Base-by-base conservation (phyloP, 2,113 vertebrate species). In the Thalassoma bifasciatum region DNA sequence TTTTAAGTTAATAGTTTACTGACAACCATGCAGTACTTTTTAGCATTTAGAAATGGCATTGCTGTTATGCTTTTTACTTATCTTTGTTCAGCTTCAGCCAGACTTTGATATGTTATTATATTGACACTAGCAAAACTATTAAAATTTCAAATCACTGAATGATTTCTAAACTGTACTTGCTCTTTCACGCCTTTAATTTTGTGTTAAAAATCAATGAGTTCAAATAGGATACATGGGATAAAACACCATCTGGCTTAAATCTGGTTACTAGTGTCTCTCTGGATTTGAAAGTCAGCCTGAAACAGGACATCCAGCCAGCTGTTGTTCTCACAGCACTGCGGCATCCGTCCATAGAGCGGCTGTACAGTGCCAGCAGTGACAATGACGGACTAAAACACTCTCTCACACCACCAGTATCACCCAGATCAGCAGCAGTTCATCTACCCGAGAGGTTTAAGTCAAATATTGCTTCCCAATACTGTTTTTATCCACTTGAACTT, bases 221-320 rank as follows among this genome's bases (percentile, higher is more conserved):
- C 10, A 76, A 67, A 88, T 30, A 56, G 57, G 61, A 69, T 71
- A 66, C 49, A 14, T 68, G 50, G 72, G 77, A 85, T 75, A 63
- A 73, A 86, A 82, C 81, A 77, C 86, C 89, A 91, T 89, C 86
- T 89, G 89, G 78, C 53, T 77, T 79, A 75, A 86, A 86, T 86
- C 52, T 72, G 79, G 60, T 87, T 79, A 63, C 65, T 58, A 7
- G 0, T 64, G 47, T 83, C 73, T 83, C 78, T 81, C 69, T 76
- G 62, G 79, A 63, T 87, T 88, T 89, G 81, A 89, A 88, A 90
- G 89, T 83, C 81, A 81, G 68, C 69, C 79, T 84, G 77, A 82
- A 83, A 77, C 81, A 74, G 82, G 86, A 86, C 63, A 3, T 86
- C 75, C 69, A 72, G 85, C 89, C 83, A 86, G 88, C 88, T 88